Percentiles rank a stretch among this genome's conserved stretches.
These are phyloP conservation scores for Mus musculus DNA, from an alignment of 2,113 vertebrate species.

Conservation along the genomic window DNA sequence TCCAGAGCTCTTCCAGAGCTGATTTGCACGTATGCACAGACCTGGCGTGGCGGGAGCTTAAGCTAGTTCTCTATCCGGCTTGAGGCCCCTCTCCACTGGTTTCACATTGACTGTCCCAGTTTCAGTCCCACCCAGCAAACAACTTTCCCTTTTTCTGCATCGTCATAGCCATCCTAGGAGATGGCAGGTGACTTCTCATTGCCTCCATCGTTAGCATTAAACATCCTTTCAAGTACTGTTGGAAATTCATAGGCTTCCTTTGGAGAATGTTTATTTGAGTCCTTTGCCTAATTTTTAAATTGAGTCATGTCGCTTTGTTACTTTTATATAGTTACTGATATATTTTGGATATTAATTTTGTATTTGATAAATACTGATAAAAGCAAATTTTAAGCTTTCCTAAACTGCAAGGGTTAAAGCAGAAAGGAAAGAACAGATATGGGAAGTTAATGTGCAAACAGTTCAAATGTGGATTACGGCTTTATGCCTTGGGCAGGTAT, in stretches of 20 bases:
- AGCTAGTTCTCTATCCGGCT: not conserved
- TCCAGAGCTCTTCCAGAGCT: not conserved
- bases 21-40: not conserved
- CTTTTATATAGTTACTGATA: not conserved
- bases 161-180: not conserved
- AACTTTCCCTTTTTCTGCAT: not conserved
- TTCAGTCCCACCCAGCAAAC: not conserved
- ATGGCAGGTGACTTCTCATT: not conserved
- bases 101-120: not conserved
- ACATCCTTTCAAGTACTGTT: not conserved
- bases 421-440: not conserved
- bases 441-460: not conserved
- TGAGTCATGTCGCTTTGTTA: not conserved
- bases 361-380: not conserved
- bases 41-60: too few species aligned
- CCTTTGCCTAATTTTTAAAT: not conserved
- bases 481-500: not conserved
- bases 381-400: not conserved
- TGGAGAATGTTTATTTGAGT: not conserved
- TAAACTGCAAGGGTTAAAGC: not conserved
- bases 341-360: not conserved
- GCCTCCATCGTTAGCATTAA: not conserved
- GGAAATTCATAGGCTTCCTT: not conserved
- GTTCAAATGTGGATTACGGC: not conserved
- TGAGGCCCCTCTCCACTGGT: not conserved